phyloP scores from a whole-genome alignment of 2,888 invertebrate species.

The Ennomos quercinarius region DNA sequence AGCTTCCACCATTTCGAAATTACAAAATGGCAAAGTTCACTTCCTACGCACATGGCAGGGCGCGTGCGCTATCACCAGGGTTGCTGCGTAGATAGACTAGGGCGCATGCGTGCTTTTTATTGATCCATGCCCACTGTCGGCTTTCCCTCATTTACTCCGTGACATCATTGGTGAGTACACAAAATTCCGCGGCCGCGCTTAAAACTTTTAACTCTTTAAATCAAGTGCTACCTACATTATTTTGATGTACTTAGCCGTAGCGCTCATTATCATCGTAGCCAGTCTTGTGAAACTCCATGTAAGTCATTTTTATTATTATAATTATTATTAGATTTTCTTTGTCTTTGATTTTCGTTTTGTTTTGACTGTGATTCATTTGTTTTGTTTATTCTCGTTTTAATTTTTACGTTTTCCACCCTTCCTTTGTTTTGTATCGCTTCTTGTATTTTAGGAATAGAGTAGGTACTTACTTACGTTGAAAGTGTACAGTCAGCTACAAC shows the following conservation, averaged over 20 bases:
- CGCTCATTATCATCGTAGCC: constrained; percentile 78
- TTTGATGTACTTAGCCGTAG: constrained; percentile 80
- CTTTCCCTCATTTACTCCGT: constrained; percentile 63
- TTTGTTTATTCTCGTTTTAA: constrained; percentile 6
- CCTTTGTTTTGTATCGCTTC: background rate
- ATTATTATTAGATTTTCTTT: constrained; percentile 8
- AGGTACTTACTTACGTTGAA: no score
- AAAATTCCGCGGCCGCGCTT: constrained; percentile 56
- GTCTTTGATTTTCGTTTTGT: constrained; percentile 6
- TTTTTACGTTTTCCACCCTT: background rate
- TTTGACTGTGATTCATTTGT: background rate
- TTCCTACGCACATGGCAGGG: constrained; percentile 1
- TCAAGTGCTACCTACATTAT: constrained; percentile 20
- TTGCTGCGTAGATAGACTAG: constrained; percentile 50
- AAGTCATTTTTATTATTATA: constrained; percentile 54
- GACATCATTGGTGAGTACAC: constrained; percentile 73
- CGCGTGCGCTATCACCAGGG: constrained; percentile 19
- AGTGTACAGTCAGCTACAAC: constrained; percentile 12
- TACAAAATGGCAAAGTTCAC: constrained; percentile 26
- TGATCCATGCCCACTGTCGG: constrained; percentile 50
- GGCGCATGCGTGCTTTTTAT: constrained; percentile 68
- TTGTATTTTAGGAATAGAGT: no score
- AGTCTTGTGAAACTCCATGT: constrained; percentile 80
- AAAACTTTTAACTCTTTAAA: constrained; percentile 15
- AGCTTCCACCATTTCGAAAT: constrained; percentile 17